Base-by-base conservation (phyloP, 2,113 vertebrate species). In the Paradoxurus hermaphroditus region DNA sequence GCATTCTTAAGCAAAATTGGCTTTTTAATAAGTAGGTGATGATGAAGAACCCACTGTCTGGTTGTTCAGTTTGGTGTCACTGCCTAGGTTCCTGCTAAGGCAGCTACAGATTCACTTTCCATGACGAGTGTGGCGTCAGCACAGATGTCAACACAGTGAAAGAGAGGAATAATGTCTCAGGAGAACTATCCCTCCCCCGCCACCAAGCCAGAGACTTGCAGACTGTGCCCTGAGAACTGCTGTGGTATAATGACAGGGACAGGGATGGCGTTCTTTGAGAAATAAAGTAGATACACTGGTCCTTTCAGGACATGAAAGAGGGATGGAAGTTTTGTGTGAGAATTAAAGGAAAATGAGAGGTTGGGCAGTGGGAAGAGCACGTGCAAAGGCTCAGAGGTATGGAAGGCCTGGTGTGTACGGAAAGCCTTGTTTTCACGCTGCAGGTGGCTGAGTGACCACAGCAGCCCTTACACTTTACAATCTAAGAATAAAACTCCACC, bases 171-270 rank as follows among this genome's bases (percentile, higher is more conserved):
- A 1, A 16, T 12, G 4, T 46, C 59, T 29, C 14, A 34, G 70
- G 7, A 70, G 65, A 59, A 59, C 56, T 59, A 29, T 1, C 4
- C 14, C 7, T n/a, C 16, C 51, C 15, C 51, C 51, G 1, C 10
- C 51, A 14, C 51, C 16, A 18, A n/a, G 49, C 56, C 21, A 27
- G 44, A 13, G 29, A 18, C 16, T 21, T 68, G 29, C 51, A 75
- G 73, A 27, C 4, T 31, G 36, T 9, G 25, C 19, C 53, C 18
- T 1, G 46, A 84, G 79, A 84, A 36, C 23, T 25, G 29, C 23
- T 4, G 4, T 11, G 79, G 36, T 4, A 23, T 34, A 19, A 34
- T 0, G 0, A 34, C 1, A 3, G 36, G 39, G n/a, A 23, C 36
- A 31, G 34, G 63, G 34, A 27, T 13, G 11, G 41, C 0, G 19